These are phyloP conservation scores for Gadopsis bispinosus DNA, from an alignment of 2,797 vertebrate genomes.

Conservation along the genomic window DNA sequence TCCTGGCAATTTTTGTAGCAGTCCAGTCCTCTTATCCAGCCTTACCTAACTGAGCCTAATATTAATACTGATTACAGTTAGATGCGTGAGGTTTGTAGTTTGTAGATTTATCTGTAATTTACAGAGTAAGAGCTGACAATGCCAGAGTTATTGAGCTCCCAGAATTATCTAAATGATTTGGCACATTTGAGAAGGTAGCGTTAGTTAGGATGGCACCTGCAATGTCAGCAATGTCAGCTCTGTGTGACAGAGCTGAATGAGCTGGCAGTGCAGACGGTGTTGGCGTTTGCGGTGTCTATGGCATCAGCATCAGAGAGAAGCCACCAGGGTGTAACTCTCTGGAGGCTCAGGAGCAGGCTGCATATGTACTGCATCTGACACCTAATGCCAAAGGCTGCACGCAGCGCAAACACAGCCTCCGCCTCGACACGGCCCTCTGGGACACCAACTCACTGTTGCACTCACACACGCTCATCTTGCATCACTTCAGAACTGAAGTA, in stretches of 20 bases:
- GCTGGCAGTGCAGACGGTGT: constrained; percentile 41
- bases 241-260: constrained; percentile 50
- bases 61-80: background rate
- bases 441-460: constrained; percentile 80
- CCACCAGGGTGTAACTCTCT: constrained; percentile 64
- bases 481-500: constrained; percentile 78
- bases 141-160: background rate
- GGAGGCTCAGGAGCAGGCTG: constrained; percentile 85
- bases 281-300: constrained; percentile 69
- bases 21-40: background rate
- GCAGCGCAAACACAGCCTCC: constrained; percentile 74
- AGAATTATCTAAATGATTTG: constrained; percentile 42
- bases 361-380: constrained; percentile 88
- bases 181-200: constrained; percentile 30
- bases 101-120: background rate
- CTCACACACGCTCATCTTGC: constrained; percentile 78
- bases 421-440: constrained; percentile 69
- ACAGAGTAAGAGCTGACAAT: background rate
- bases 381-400: constrained; percentile 91
- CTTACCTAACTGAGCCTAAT: background rate
- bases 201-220: constrained; percentile 45
- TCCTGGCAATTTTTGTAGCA: no score
- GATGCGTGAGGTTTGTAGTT: background rate
- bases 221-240: constrained; percentile 55
- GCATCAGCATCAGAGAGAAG: constrained; percentile 67